These are phyloP conservation scores for Ficedula albicollis DNA, from an alignment of 2,797 vertebrate species.

Conservation along the genomic window DNA sequence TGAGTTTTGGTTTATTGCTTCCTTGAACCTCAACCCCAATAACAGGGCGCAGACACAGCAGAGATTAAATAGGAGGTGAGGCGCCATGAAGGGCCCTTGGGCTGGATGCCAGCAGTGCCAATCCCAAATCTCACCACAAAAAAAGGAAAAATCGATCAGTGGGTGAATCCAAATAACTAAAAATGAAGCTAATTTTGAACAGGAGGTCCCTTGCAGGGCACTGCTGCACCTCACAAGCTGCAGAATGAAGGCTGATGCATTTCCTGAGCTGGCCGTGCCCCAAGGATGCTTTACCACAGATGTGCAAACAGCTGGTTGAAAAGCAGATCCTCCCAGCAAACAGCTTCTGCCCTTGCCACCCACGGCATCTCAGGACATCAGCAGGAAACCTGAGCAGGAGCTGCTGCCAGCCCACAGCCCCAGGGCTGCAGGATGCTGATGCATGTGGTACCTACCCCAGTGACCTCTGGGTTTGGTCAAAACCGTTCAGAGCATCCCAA, in stretches of 20 bases:
- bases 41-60: neutral
- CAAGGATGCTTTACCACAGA: neutral
- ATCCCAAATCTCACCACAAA: neutral
- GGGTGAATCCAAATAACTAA: neutral
- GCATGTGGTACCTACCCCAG: neutral
- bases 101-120: neutral
- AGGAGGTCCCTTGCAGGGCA: neutral
- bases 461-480: neutral
- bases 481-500: neutral
- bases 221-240: neutral
- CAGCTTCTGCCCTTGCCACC: neutral
- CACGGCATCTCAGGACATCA: accelerated
- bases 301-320: neutral
- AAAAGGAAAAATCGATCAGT: neutral
- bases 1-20: neutral
- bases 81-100: neutral
- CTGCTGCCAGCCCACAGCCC: neutral
- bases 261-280: neutral
- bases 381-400: neutral
- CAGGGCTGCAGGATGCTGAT: neutral
- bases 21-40: neutral
- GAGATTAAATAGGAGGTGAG: neutral
- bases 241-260: neutral
- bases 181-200: neutral
- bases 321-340: neutral